A percentile compares a stretch with the other conserved stretches of the same genome.
These are phyloP conservation scores for Anodontia alba DNA, from an alignment of 2,888 invertebrate species.

Conservation along the genomic window DNA sequence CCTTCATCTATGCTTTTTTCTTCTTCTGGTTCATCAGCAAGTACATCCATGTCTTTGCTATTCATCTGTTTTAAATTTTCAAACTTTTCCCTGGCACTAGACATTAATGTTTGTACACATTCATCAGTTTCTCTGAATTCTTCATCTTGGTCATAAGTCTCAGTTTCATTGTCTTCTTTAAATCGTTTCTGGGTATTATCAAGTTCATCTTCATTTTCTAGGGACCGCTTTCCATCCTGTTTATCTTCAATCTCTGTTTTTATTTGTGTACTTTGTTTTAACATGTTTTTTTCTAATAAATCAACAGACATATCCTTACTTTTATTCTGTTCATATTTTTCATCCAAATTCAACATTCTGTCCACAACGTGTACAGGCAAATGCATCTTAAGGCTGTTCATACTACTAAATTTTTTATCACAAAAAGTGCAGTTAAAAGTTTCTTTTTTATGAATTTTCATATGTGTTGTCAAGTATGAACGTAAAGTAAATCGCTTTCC, in stretches of 20 bases:
- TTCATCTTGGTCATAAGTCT: background rate
- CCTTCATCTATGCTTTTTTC: background rate
- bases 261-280: background rate
- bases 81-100: background rate
- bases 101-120: background rate
- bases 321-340: background rate
- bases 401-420: background rate
- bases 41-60: background rate
- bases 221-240: background rate
- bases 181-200: background rate
- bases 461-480: background rate
- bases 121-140: background rate
- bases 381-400: background rate
- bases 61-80: background rate
- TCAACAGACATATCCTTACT: background rate
- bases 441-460: constrained; percentile 4
- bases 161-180: background rate
- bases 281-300: background rate
- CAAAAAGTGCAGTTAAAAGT: background rate
- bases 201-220: background rate
- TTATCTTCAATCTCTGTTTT: background rate
- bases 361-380: background rate
- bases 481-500: background rate
- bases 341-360: background rate
- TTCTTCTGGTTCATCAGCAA: background rate